Evolutionary conservation across 2,888 invertebrate species (phyloP), one percentile per base, ranked within the genome.

Genomic region (Uropetala carovei): DNA sequence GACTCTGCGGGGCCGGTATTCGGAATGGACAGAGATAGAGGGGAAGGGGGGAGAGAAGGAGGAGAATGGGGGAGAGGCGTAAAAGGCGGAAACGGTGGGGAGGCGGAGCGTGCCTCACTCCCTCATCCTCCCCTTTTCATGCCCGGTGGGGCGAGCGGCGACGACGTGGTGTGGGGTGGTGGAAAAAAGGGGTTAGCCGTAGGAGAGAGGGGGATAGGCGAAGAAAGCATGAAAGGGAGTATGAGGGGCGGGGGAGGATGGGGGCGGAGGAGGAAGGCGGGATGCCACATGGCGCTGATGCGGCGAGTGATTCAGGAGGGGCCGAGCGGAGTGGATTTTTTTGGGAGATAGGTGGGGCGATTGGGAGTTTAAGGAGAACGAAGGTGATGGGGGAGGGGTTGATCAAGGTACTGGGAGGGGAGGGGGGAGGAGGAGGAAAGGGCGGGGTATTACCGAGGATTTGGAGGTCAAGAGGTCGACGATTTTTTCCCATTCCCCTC

Each of bases 41-140:
- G 56, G 27, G 82, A 64, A n/a, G 7, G 64, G 64, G 8, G 18
- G 58, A 5, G 58, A 58, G 22, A 57, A 18, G 56, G 10, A 16
- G 7, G 56, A 43, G 82, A 64, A n/a, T 64, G 64, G 64, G 8
- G 18, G 58, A 5, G 58, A 58, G 57, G 58, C 27, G 89, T 59
- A 27, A 16, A 64, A 43, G 89, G 86, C 59, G 86, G 89, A 64
- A 64, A 58, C 60, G 89, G 89, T n/a, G n/a, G n/a, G 59, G 89
- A 8, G n/a, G 18, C 22, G 75, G 75, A 68, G 68, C 22, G 68
- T n/a, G 68, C 68, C 68, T 68, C 68, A 68, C 68, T 75, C 75
- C 75, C 43, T 43, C 43, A 43, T 43, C 43, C 43, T 43, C 43
- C 43, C 43, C n/a, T 75, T 75, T 75, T 75, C 27, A 75, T 27